Conservation (phyloP, 2,113 vertebrate species). For the Apodemus sylvaticus region DNA sequence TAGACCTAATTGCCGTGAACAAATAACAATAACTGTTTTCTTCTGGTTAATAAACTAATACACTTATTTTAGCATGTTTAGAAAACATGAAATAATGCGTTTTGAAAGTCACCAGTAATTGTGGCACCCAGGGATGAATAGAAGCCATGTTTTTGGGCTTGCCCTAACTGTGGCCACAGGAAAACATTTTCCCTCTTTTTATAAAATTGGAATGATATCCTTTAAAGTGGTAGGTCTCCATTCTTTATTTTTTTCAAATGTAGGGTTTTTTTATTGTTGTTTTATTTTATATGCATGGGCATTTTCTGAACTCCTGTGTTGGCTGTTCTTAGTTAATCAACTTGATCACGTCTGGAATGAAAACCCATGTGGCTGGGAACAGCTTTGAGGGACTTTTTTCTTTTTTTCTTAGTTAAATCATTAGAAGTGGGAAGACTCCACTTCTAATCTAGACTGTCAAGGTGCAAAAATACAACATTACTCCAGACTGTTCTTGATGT, state of each 20-base stretch:
- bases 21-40: background rate
- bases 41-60: constrained; percentile 21
- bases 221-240: background rate
- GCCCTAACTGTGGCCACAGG: background rate
- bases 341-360: background rate
- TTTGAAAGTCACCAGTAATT: background rate
- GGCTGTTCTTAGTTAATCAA: background rate
- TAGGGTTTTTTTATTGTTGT: background rate
- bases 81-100: background rate
- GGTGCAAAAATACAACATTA: background rate
- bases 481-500: background rate
- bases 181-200: constrained; percentile 28
- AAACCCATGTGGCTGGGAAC: background rate
- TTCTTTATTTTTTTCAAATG: background rate
- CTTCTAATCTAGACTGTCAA: background rate
- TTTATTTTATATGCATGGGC: background rate
- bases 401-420: background rate
- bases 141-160: constrained; percentile 3
- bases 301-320: background rate
- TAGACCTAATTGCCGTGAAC: constrained; percentile 8
- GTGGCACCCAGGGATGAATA: background rate
- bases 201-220: background rate
- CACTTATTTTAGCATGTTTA: background rate
- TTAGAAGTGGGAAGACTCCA: background rate
- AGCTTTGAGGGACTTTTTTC: background rate